These are phyloP conservation scores for Cerastis rubricosa DNA, from an alignment of 2,888 invertebrate genomes.

Conservation along the genomic window DNA sequence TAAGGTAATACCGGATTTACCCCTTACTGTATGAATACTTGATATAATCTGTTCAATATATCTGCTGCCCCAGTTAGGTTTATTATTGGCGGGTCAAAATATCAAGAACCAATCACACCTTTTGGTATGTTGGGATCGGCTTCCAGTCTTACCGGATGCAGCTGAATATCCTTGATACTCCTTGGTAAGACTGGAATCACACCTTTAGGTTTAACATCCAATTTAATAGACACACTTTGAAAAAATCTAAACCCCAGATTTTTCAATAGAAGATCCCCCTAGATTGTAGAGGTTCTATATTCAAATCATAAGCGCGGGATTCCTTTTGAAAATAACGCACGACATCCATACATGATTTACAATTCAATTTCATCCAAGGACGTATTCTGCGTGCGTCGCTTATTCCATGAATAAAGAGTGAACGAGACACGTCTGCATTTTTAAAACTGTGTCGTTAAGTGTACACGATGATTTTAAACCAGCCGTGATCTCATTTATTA, in stretches of 20 bases:
- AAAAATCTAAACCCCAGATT: not conserved
- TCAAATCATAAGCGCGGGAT: constrained; percentile 13
- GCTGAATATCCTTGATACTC: too few species aligned
- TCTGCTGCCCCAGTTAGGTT: not conserved
- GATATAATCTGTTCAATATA: not conserved
- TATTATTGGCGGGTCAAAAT: not conserved
- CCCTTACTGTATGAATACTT: not conserved
- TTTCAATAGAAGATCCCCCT: not conserved
- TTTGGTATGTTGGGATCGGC: not conserved
- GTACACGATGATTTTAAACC: constrained; percentile 49
- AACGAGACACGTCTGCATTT: constrained; percentile 52
- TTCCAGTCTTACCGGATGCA: too few species aligned
- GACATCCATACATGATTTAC: constrained; percentile 40
- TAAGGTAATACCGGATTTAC: not conserved
- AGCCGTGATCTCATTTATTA: constrained; percentile 69
- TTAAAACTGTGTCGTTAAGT: constrained; percentile 35
- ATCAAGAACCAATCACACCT: not conserved
- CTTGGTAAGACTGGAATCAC: not conserved
- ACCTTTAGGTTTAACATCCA: not conserved
- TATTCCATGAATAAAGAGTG: constrained; percentile 55
- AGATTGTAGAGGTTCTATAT: not conserved
- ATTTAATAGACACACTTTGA: not conserved
- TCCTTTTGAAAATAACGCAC: constrained; percentile 30
- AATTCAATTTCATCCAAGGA: constrained; percentile 48
- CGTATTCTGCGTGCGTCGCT: constrained; percentile 26